A percentile compares a stretch with the other conserved stretches of the same genome.
phyloP scores from a whole-genome alignment of 2,797 vertebrate species.

The Parauchenoglanis ngamensis region DNA sequence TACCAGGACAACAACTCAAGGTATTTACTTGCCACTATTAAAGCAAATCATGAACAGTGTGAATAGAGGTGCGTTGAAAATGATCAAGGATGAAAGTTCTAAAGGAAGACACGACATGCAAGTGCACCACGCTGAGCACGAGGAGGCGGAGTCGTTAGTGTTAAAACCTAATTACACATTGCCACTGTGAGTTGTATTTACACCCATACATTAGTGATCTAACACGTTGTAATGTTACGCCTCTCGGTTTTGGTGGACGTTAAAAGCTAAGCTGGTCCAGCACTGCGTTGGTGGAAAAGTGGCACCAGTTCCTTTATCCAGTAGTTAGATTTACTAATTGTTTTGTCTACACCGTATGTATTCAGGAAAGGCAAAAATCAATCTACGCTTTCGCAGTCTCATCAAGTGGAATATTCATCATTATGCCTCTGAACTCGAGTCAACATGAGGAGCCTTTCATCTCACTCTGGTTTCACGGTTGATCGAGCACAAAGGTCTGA shows the following conservation, averaged over 20 bases:
- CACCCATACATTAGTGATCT: background rate
- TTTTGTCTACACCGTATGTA: background rate
- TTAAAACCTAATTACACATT: background rate
- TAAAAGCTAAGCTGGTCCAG: background rate
- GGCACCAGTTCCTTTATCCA: background rate
- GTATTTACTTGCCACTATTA: background rate
- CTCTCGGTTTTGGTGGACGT: background rate
- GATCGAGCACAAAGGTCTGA: slow-evolving; percentile 46
- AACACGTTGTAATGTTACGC: background rate
- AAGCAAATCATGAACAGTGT: background rate
- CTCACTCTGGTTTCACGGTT: slow-evolving; percentile 50
- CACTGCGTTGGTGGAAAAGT: background rate
- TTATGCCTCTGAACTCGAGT: slow-evolving; percentile 63
- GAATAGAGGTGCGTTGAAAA: background rate
- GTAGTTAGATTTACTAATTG: background rate
- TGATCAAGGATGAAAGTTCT: background rate
- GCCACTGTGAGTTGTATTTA: background rate
- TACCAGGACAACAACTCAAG: slow-evolving; percentile 8
- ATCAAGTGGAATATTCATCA: slow-evolving; percentile 58
- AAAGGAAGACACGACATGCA: background rate
- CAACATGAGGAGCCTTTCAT: slow-evolving; percentile 64
- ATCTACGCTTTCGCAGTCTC: background rate
- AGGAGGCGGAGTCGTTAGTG: background rate
- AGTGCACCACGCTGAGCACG: background rate
- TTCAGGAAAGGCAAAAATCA: slow-evolving; percentile 11